Evolutionary conservation across 2,797 vertebrate species (phyloP).

Genomic region (Botia almorhae): DNA sequence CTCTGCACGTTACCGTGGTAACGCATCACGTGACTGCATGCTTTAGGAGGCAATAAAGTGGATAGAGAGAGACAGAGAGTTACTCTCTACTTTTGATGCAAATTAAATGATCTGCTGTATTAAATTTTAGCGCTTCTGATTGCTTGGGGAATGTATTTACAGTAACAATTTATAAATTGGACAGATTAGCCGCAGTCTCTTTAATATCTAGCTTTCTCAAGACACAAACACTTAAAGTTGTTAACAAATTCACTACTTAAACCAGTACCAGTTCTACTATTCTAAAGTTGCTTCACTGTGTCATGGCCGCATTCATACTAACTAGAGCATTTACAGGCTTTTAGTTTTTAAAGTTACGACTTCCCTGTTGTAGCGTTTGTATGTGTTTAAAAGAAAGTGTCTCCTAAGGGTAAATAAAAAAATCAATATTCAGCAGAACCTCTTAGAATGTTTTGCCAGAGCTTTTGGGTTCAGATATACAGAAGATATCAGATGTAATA

Average conservation of each 20-base stretch:
- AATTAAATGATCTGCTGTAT: neutral
- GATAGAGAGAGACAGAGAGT: neutral
- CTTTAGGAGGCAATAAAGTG: constrained; percentile 46
- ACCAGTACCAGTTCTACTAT: too few relatives aligned
- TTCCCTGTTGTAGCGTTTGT: too few relatives aligned
- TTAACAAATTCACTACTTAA: neutral
- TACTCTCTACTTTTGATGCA: constrained; percentile 26
- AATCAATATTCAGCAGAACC: neutral
- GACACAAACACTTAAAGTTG: neutral
- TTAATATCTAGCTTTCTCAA: too few relatives aligned
- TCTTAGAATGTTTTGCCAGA: neutral
- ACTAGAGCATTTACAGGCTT: neutral
- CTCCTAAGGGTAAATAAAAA: neutral
- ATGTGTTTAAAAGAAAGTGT: too few relatives aligned
- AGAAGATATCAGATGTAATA: constrained; percentile 17
- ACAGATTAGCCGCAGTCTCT: neutral
- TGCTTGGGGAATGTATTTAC: neutral
- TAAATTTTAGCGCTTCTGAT: neutral
- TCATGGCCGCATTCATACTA: neutral
- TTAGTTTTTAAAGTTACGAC: neutral
- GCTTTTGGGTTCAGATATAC: constrained; percentile 21
- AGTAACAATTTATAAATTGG: neutral
- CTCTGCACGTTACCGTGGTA: constrained; percentile 69
- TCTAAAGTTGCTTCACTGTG: neutral
- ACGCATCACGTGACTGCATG: constrained; percentile 63